Conservation (phyloP, 2,888 invertebrate species). For the Macaria notata region DNA sequence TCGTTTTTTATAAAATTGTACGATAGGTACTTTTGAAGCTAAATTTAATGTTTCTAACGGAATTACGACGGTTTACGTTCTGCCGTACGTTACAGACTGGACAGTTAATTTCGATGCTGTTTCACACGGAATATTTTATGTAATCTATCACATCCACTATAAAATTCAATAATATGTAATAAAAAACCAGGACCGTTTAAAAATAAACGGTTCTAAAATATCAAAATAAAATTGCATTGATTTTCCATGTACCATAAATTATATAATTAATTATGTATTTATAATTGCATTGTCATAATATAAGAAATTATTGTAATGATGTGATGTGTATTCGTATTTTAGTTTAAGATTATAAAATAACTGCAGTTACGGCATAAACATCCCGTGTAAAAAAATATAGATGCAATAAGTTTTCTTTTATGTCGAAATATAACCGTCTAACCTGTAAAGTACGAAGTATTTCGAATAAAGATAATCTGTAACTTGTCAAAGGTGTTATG, state of each 20-base stretch:
- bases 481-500: conserved; percentile 1
- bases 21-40: too few species aligned
- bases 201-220: conserved; percentile 11
- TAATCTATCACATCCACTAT: too few species aligned
- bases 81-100: conserved; percentile 20
- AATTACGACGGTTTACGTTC: background rate
- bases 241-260: background rate
- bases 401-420: background rate
- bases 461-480: conserved; percentile 8
- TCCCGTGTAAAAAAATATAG: too few species aligned
- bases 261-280: background rate
- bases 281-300: conserved; percentile 7
- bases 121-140: too few species aligned
- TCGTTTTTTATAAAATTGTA: too few species aligned
- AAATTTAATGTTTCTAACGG: too few species aligned
- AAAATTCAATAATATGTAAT: too few species aligned
- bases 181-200: conserved; percentile 10
- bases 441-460: conserved; percentile 23
- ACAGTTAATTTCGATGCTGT: background rate
- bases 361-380: too few species aligned
- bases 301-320: too few species aligned
- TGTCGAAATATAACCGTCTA: conserved; percentile 13
- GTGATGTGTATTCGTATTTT: too few species aligned
- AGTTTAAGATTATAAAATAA: too few species aligned
- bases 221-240: conserved; percentile 11